These are phyloP conservation scores for Girardinichthys multiradiatus DNA, from an alignment of 2,113 vertebrate genomes.

Conservation along the genomic window DNA sequence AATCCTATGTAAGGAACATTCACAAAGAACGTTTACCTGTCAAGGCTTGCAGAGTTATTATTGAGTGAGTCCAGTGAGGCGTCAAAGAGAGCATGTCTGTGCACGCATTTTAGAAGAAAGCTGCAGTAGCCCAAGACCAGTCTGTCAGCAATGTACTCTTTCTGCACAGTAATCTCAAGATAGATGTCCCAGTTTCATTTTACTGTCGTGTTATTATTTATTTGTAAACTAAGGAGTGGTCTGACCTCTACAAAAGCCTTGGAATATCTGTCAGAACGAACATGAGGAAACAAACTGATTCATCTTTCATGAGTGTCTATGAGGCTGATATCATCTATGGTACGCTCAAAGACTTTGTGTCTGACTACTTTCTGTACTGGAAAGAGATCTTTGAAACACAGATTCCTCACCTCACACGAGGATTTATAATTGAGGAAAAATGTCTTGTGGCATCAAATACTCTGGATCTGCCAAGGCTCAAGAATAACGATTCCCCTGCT, in stretches of 20 bases:
- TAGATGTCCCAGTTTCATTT: too few species aligned
- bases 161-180: too few species aligned
- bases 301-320: slow-evolving; percentile 6
- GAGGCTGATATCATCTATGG: slow-evolving; percentile 34
- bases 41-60: too few species aligned
- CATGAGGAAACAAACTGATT: background rate
- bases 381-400: slow-evolving; percentile 3
- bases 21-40: too few species aligned
- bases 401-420: rapidly evolving
- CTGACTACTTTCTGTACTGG: rapidly evolving
- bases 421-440: slow-evolving; percentile 10
- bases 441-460: rapidly evolving
- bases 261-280: background rate
- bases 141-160: too few species aligned
- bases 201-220: too few species aligned
- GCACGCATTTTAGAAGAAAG: too few species aligned
- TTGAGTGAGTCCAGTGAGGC: too few species aligned
- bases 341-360: slow-evolving; percentile 15
- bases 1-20: too few species aligned
- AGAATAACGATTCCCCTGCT: background rate
- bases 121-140: too few species aligned
- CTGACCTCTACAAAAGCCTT: slow-evolving; percentile 17
- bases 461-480: slow-evolving; percentile 1
- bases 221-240: slow-evolving; percentile 37
- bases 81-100: too few species aligned